These are phyloP conservation scores for Hemiscyllium ocellatum DNA, from an alignment of 2,113 vertebrate genomes.

Conservation along the genomic window DNA sequence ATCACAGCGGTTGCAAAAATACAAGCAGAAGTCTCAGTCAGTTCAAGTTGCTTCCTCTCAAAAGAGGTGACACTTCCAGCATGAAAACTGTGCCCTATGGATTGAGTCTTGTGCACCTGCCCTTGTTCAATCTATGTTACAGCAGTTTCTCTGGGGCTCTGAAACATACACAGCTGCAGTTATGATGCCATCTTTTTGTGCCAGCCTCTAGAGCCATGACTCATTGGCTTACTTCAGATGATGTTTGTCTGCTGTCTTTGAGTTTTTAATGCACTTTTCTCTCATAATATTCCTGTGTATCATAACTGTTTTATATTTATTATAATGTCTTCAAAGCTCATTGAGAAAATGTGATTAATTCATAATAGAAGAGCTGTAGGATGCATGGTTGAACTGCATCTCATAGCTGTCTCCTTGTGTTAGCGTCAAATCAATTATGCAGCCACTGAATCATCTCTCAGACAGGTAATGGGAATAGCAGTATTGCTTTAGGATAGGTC, in stretches of 20 bases:
- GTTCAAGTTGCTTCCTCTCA: conserved; percentile 71
- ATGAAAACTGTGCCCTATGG: conserved; percentile 45
- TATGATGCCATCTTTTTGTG: conserved; percentile 31
- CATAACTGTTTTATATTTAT: conserved; percentile 35
- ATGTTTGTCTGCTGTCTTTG: conserved; percentile 41
- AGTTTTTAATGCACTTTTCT: conserved; percentile 30
- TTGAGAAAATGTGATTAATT: conserved; percentile 27
- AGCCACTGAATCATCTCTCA: conserved; percentile 11
- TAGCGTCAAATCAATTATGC: background rate
- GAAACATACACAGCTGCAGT: conserved; percentile 47
- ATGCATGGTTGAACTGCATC: conserved; percentile 21
- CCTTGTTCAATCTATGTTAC: conserved; percentile 50
- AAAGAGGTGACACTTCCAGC: conserved; percentile 87
- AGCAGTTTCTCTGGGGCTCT: conserved; percentile 59
- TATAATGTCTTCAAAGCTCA: conserved; percentile 14
- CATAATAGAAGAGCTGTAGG: conserved; percentile 18
- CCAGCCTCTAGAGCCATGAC: conserved; percentile 28
- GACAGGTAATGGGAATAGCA: conserved; percentile 29
- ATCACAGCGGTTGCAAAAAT: conserved; percentile 81
- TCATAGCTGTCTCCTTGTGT: conserved; percentile 15
- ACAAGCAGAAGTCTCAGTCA: conserved; percentile 80
- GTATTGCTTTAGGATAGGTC: background rate
- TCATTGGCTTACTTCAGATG: conserved; percentile 44
- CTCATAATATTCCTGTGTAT: conserved; percentile 33
- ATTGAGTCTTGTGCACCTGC: conserved; percentile 53